phyloP scores from a whole-genome alignment of 2,888 invertebrate species.

The Campoplex nolae region DNA sequence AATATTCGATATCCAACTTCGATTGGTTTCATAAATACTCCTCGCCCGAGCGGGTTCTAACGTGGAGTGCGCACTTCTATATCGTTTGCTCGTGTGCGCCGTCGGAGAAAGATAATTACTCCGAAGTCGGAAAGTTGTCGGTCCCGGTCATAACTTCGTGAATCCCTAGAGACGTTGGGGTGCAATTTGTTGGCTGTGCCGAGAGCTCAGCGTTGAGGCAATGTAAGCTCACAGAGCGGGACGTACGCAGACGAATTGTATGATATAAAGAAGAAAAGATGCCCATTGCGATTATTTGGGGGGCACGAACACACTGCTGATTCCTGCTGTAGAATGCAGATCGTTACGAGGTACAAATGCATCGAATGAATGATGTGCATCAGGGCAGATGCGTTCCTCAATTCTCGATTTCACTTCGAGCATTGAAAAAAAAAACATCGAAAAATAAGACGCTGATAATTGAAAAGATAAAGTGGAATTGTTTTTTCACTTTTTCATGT shows the following conservation, averaged over 20 bases:
- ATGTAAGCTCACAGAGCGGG: slow-evolving; percentile 59
- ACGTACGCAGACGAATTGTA: slow-evolving; percentile 45
- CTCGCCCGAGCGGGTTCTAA: slow-evolving; percentile 57
- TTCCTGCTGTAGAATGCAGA: slow-evolving; percentile 75
- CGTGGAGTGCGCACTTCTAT: slow-evolving; percentile 34
- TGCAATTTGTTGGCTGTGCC: slow-evolving; percentile 80
- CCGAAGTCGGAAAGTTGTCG: slow-evolving; percentile 81
- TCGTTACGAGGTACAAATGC: slow-evolving; percentile 72
- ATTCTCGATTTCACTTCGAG: slow-evolving; percentile 30
- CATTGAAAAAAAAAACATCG: neutral
- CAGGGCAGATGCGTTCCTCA: slow-evolving; percentile 27
- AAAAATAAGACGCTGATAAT: neutral
- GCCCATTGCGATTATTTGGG: slow-evolving; percentile 78
- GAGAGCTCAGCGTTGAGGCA: slow-evolving; percentile 58
- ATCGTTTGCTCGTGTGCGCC: slow-evolving; percentile 54
- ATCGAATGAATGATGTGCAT: slow-evolving; percentile 64
- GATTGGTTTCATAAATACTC: slow-evolving; percentile 69
- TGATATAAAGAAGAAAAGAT: slow-evolving; percentile 74
- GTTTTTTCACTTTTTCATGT: neutral
- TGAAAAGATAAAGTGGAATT: neutral
- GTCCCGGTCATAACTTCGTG: slow-evolving; percentile 81
- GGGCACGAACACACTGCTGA: slow-evolving; percentile 68
- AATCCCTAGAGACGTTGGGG: slow-evolving; percentile 77
- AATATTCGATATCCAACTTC: slow-evolving; percentile 69
- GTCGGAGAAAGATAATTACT: slow-evolving; percentile 81